Percentiles rank a stretch among this genome's conserved stretches.
Evolutionary conservation across 2,113 vertebrate genomes (phyloP).

Genomic region (Clinocottus analis): DNA sequence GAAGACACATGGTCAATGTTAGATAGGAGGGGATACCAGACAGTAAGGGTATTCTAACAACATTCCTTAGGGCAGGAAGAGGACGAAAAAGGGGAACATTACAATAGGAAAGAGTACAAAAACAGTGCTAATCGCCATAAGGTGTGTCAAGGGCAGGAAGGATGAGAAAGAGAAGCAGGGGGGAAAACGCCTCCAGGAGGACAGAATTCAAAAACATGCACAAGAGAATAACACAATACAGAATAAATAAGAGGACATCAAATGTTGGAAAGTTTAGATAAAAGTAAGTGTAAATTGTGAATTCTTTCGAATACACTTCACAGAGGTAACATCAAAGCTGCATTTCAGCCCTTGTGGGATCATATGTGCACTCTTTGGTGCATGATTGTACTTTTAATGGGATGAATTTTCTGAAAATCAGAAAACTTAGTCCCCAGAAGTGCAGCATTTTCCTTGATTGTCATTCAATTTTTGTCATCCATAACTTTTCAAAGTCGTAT

Average conservation of each 20-base stretch:
- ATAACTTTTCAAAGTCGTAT: not conserved
- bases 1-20: slow-evolving; percentile 65
- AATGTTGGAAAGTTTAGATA: not conserved
- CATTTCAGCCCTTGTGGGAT: not conserved
- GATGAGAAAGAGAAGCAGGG: slow-evolving; percentile 90
- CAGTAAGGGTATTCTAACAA: slow-evolving; percentile 41
- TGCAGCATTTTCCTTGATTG: not conserved
- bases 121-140: slow-evolving; percentile 51
- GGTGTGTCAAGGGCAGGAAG: slow-evolving; percentile 79
- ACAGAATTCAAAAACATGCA: slow-evolving; percentile 31
- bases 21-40: slow-evolving; percentile 68
- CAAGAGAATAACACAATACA: not conserved
- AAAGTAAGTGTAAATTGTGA: not conserved
- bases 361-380: not conserved
- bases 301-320: not conserved
- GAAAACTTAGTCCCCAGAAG: not conserved
- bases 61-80: slow-evolving; percentile 65
- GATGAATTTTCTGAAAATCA: not conserved
- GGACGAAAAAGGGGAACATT: slow-evolving; percentile 47
- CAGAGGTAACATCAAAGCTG: not conserved
- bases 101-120: slow-evolving; percentile 43
- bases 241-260: not conserved
- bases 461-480: not conserved
- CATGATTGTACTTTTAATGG: not conserved
- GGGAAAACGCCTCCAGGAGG: slow-evolving; percentile 64